Percentiles rank a stretch among this genome's conserved stretches.
Evolutionary conservation across 2,888 invertebrate genomes (phyloP).

Genomic region (Pammene fasciana): DNA sequence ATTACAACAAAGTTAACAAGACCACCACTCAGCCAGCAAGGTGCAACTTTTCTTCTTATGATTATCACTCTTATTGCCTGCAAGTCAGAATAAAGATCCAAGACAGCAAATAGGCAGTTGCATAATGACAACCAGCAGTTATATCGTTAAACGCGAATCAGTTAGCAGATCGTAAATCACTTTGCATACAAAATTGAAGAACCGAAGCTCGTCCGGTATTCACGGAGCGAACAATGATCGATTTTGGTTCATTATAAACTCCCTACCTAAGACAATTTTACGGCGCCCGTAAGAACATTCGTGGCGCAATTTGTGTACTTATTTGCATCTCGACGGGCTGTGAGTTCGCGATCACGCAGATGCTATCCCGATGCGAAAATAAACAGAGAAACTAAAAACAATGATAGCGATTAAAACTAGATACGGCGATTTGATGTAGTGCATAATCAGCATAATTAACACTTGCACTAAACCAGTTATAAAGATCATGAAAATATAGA

Average conservation of each 20-base stretch:
- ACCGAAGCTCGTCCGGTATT: constrained; percentile 34
- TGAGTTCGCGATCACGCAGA: constrained; percentile 70
- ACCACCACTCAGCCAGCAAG: constrained; percentile 2
- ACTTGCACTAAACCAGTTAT: not conserved
- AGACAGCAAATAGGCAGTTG: constrained; percentile 44
- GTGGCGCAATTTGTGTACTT: constrained; percentile 72
- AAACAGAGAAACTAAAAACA: constrained; percentile 61
- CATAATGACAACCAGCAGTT: constrained; percentile 48
- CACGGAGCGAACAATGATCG: constrained; percentile 57
- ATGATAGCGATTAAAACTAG: constrained; percentile 44
- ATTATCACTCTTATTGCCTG: constrained; percentile 35
- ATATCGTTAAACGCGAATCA: constrained; percentile 47
- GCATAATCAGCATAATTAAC: constrained; percentile 27
- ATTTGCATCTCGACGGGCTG: constrained; percentile 71
- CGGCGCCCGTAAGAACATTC: constrained; percentile 69
- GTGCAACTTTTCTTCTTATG: constrained; percentile 30
- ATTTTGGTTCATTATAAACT: constrained; percentile 69
- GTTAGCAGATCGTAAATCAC: constrained; percentile 68
- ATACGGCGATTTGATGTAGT: constrained; percentile 26
- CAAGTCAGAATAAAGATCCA: constrained; percentile 40
- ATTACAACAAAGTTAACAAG: constrained; percentile 28
- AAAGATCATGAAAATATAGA: not conserved
- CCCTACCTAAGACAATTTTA: constrained; percentile 55
- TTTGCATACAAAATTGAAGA: constrained; percentile 43
- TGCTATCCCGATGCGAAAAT: constrained; percentile 65